phyloP scores from a whole-genome alignment of 2,888 invertebrate genomes.

The Lithosia quadra region DNA sequence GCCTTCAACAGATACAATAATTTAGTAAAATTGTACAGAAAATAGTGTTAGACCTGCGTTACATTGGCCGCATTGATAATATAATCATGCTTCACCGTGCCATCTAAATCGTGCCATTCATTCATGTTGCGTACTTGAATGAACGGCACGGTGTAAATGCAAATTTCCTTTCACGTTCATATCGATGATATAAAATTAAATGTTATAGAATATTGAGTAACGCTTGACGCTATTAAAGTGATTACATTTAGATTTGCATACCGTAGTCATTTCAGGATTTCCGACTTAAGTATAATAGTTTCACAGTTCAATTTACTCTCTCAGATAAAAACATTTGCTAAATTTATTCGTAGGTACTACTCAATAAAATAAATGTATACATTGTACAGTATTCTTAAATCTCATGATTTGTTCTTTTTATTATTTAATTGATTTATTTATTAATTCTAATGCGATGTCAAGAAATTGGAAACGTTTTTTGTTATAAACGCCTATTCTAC shows the following conservation, averaged over 20 bases:
- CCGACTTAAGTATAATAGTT: neutral
- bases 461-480: conserved; percentile 5
- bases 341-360: neutral
- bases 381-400: neutral
- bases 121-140: neutral
- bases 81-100: neutral
- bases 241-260: no score
- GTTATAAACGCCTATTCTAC: conserved; percentile 5
- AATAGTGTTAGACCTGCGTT: neutral
- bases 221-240: no score
- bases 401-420: neutral
- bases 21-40: no score
- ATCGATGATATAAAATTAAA: no score
- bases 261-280: no score
- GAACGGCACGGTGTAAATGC: neutral
- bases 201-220: no score
- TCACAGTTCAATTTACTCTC: neutral
- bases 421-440: neutral
- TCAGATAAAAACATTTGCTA: neutral
- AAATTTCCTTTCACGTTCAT: neutral
- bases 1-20: neutral
- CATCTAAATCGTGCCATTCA: neutral
- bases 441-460: conserved; percentile 3
- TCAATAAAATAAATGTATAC: no score
- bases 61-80: neutral